phyloP scores from a whole-genome alignment of 1,140 invertebrate species.

The Drosophila ohnishii region DNA sequence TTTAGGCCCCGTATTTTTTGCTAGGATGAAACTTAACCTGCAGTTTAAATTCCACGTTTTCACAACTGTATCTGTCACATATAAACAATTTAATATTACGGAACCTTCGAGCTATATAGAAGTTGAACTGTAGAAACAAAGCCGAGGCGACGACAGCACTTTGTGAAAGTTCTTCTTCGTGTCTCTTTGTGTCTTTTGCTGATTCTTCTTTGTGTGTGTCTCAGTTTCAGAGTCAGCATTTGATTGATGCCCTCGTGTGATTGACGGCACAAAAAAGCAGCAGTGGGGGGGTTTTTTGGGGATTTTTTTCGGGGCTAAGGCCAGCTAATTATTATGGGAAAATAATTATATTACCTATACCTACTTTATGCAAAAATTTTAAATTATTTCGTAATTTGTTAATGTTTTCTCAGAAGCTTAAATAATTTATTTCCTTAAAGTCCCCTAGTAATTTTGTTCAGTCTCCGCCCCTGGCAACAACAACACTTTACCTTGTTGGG shows the following conservation, averaged over 20 bases:
- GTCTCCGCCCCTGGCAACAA: slow-evolving; percentile 19
- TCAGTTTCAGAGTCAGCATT: slow-evolving; percentile 52
- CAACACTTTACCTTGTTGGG: slow-evolving; percentile 53
- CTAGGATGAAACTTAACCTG: background rate
- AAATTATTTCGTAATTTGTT: background rate
- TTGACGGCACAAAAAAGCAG: slow-evolving; percentile 51
- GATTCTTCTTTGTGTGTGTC: slow-evolving; percentile 43
- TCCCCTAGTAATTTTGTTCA: background rate
- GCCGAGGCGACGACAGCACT: slow-evolving; percentile 11
- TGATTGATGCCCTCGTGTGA: slow-evolving; percentile 66
- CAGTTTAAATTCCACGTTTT: slow-evolving; percentile 10
- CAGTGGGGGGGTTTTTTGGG: background rate
- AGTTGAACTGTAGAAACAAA: slow-evolving; percentile 31
- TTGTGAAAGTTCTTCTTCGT: slow-evolving; percentile 35
- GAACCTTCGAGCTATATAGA: slow-evolving; percentile 5
- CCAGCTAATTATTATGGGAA: background rate
- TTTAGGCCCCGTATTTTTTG: background rate
- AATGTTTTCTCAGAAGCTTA: background rate
- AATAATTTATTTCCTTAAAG: background rate
- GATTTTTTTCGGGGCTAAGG: slow-evolving; percentile 1
- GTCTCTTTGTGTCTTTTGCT: slow-evolving; percentile 16
- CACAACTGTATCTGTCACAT: slow-evolving; percentile 5
- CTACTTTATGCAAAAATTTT: background rate
- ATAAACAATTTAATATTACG: slow-evolving; percentile 10
- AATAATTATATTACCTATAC: background rate